These are phyloP conservation scores for Hippoglossus stenolepis DNA, from an alignment of 2,113 vertebrate genomes.

Conservation along the genomic window DNA sequence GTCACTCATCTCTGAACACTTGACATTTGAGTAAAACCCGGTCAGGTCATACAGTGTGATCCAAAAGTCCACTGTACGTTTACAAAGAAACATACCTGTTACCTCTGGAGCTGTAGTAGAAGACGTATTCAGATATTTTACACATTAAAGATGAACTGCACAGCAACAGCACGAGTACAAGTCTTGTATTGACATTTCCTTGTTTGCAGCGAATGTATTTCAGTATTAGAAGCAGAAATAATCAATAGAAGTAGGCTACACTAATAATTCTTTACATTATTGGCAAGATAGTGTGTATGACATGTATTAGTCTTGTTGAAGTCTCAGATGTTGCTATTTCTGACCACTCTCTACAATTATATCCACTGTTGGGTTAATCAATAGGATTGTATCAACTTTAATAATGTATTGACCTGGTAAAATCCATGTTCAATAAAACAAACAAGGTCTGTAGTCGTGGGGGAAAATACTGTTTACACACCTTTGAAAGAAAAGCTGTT, in stretches of 20 bases:
- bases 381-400: background rate
- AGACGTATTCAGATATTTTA: too few species aligned
- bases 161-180: too few species aligned
- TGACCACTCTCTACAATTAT: background rate
- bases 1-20: constrained; percentile 28
- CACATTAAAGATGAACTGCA: too few species aligned
- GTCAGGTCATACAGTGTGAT: too few species aligned
- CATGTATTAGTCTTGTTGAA: background rate
- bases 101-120: too few species aligned
- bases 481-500: background rate
- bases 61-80: too few species aligned
- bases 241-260: background rate
- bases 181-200: background rate
- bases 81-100: too few species aligned
- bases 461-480: background rate
- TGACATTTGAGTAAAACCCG: too few species aligned
- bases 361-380: background rate
- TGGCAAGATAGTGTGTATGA: background rate
- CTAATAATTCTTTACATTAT: background rate
- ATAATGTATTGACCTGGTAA: background rate
- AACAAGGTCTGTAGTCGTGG: background rate
- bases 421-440: background rate
- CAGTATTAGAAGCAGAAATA: background rate
- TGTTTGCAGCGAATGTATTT: background rate
- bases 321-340: background rate